A percentile compares a stretch with the other conserved stretches of the same genome.
Conservation (phyloP, 1,140 invertebrate genomes). For the Pseudomyrmex dendroicus region DNA sequence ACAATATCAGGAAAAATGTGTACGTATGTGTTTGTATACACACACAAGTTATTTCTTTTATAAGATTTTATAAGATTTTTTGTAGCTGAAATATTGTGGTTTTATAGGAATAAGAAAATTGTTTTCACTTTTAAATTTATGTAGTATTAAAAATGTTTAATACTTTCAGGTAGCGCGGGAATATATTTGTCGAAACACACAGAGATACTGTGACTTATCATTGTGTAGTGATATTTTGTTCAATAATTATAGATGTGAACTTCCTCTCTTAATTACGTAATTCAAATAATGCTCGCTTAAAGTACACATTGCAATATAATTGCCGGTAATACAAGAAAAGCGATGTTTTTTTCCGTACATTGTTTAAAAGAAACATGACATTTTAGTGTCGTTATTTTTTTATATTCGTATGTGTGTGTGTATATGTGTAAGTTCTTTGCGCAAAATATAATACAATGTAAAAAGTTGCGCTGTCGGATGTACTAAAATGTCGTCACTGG, state of each 20-base stretch:
- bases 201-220: slow-evolving; percentile 13
- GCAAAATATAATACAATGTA: slow-evolving; percentile 59
- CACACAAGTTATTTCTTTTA: neutral
- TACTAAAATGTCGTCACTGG: slow-evolving; percentile 82
- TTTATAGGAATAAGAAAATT: slow-evolving; percentile 4
- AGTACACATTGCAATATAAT: slow-evolving; percentile 9
- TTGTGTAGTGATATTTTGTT: slow-evolving; percentile 33
- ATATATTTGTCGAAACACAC: neutral
- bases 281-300: slow-evolving; percentile 33
- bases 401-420: slow-evolving; percentile 52
- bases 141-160: slow-evolving; percentile 5
- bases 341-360: neutral
- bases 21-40: too few relatives aligned
- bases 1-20: neutral
- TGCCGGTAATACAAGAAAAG: slow-evolving; percentile 8
- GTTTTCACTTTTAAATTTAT: slow-evolving; percentile 1
- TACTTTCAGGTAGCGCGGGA: neutral
- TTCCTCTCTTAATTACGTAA: slow-evolving; percentile 4
- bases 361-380: slow-evolving; percentile 6
- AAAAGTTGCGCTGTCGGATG: slow-evolving; percentile 79
- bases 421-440: slow-evolving; percentile 33
- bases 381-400: slow-evolving; percentile 44
- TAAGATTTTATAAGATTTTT: neutral
- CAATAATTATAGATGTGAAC: slow-evolving; percentile 9
- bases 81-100: neutral